Evolutionary conservation across 1,140 invertebrate genomes (phyloP).

Genomic region (Habropoda laboriosa): DNA sequence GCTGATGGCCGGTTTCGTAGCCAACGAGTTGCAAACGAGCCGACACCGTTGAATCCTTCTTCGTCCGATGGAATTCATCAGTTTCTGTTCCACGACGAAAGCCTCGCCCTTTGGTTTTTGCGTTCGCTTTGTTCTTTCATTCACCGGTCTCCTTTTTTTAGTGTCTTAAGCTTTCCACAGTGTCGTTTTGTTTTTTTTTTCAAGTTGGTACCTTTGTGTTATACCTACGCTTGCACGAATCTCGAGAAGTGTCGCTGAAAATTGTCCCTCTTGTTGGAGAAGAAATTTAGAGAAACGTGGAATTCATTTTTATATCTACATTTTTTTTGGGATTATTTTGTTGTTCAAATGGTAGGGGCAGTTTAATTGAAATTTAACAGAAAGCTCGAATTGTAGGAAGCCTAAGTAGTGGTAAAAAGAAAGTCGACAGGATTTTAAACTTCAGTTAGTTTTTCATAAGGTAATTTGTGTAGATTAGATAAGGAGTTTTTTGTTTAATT

Average conservation of each 20-base stretch:
- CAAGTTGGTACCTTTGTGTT: neutral
- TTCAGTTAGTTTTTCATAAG: no score
- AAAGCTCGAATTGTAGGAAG: no score
- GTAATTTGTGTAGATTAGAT: no score
- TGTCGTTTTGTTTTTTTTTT: neutral
- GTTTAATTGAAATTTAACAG: no score
- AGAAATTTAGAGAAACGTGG: no score
- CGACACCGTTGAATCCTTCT: slow-evolving; percentile 2
- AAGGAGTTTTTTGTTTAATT: no score
- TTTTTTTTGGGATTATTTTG: neutral
- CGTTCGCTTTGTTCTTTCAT: slow-evolving; percentile 17
- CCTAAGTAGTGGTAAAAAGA: no score
- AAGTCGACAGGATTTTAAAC: no score
- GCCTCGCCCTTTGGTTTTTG: neutral
- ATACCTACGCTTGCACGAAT: neutral
- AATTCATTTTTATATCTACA: neutral
- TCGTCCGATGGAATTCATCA: neutral
- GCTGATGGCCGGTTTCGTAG: slow-evolving; percentile 46
- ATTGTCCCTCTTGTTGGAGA: no score
- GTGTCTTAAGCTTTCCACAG: neutral
- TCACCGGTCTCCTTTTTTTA: neutral
- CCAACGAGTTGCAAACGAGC: slow-evolving; percentile 41
- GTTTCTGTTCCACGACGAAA: slow-evolving; percentile 1
- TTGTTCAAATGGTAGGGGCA: no score
- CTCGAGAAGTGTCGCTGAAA: no score